Evolutionary conservation across 2,888 invertebrate genomes (phyloP).

Genomic region (Lissocephala sabroskyi): DNA sequence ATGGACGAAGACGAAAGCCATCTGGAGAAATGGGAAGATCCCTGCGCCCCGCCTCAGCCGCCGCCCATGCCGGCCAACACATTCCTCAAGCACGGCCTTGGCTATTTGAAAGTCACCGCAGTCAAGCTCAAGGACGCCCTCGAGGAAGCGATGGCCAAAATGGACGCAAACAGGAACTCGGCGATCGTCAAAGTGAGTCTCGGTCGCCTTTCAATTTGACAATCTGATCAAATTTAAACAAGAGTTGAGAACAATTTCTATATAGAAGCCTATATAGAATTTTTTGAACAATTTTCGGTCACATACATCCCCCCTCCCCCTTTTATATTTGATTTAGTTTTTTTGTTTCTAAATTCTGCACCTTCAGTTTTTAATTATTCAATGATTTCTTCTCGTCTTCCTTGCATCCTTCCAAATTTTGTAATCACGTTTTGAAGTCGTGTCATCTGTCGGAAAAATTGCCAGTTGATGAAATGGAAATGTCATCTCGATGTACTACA

Average conservation of each 20-base stretch:
- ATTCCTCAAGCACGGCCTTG: constrained; percentile 13
- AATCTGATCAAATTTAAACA: too few relatives aligned
- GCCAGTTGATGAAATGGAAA: constrained; percentile 23
- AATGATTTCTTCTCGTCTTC: neutral
- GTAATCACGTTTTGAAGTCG: constrained; percentile 16
- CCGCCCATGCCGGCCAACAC: constrained; percentile 39
- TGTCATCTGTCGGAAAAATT: constrained; percentile 19
- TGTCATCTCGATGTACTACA: constrained; percentile 27
- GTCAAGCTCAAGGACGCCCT: constrained; percentile 45
- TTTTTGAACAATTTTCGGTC: too few relatives aligned
- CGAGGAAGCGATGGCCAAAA: constrained; percentile 50
- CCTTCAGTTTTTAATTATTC: constrained; percentile 7
- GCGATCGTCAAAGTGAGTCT: neutral
- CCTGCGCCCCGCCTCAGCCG: constrained; percentile 47
- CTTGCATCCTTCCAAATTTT: constrained; percentile 1
- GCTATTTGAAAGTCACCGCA: constrained; percentile 36
- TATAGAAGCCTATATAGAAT: too few relatives aligned
- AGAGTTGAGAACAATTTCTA: too few relatives aligned
- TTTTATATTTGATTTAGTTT: too few relatives aligned
- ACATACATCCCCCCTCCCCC: too few relatives aligned
- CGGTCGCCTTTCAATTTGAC: neutral
- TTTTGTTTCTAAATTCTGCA: too few relatives aligned
- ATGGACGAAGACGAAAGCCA: constrained; percentile 43
- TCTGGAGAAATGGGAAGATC: constrained; percentile 49
- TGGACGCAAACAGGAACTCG: constrained; percentile 41